Base-by-base conservation (phyloP, 2,888 invertebrate species). In the Chymomyza fuscimana region DNA sequence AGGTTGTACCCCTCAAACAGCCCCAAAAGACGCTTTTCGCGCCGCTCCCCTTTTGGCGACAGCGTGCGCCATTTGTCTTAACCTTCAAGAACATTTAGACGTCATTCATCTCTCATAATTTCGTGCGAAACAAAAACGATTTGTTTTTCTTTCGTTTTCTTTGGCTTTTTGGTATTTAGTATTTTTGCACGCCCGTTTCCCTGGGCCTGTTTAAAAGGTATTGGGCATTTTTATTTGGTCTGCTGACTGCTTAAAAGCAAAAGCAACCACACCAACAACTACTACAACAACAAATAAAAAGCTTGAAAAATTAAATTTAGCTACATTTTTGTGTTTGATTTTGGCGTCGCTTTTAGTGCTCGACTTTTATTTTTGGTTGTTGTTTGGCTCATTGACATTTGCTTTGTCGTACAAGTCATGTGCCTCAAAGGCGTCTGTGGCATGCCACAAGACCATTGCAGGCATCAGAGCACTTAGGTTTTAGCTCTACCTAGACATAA, bases 91-190 rank as follows among this genome's bases (percentile, higher is more conserved):
- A 69, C 83, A 82, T 87, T 87, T 82, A 86, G 89, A 87, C 86
- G 86, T 87, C 86, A 87, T 88, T 80, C 87, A 88, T 86, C 72
- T 88, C 79, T 79, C 86, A 88, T 85, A 81, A 85, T 80, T 87
- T 81, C 64, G 64, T 68, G 79, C 74, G 74, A 80, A 81, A 76
- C 46, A 67, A 73, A 65, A 74, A 65, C 73, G 73, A 80, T 78
- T 82, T 80, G 80, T 73, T 78, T 69, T 79, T 77, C 25, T 68
- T 73, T 73, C 65, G 12, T 60, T 63, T 58, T 61, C 7, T 65
- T 67, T 63, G 70, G 64, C 52, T 58, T 62, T 51, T 19, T 60
- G 71, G 59, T 63, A 65, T 51, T 19, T 60, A 70, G 59, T 63
- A 65, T 69, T 60, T 60, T 60, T 60, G 16, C 60, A 36, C 60